Evolutionary conservation across 2,113 vertebrate species (phyloP).

Genomic region (Malurus cyaneus): DNA sequence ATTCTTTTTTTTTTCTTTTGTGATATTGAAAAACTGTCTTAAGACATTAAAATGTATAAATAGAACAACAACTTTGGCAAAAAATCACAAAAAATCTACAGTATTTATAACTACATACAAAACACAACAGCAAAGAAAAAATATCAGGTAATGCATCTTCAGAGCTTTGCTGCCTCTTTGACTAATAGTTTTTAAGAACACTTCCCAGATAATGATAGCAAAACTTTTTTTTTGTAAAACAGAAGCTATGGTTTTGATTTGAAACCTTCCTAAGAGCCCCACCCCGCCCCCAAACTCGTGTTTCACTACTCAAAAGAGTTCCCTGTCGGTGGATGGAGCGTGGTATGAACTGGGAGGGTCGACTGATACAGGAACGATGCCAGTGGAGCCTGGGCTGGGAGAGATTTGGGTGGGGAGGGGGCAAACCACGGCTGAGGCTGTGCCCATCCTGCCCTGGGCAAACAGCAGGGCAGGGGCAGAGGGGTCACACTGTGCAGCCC

Average conservation of each 20-base stretch:
- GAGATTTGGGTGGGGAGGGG: background rate
- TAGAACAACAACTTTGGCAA: constrained; percentile 94
- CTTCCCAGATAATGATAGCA: constrained; percentile 86
- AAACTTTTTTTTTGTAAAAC: constrained; percentile 55
- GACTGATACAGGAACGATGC: background rate
- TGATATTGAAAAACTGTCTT: constrained; percentile 90
- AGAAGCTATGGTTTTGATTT: constrained; percentile 61
- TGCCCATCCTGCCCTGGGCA: background rate
- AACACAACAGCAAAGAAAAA: constrained; percentile 88
- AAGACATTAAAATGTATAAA: constrained; percentile 96
- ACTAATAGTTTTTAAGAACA: constrained; percentile 79
- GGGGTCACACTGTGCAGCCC: background rate
- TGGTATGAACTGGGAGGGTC: constrained; percentile 29
- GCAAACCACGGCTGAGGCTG: background rate
- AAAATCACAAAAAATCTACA: constrained; percentile 88
- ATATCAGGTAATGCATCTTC: constrained; percentile 81
- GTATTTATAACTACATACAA: constrained; percentile 92
- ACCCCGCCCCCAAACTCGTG: background rate
- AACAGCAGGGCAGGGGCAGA: background rate
- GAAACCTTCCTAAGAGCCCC: constrained; percentile 18
- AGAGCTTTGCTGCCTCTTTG: constrained; percentile 79
- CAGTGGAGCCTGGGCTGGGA: background rate
- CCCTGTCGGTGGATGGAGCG: constrained; percentile 40
- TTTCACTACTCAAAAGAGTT: constrained; percentile 54
- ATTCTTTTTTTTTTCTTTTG: constrained; percentile 69